Evolutionary conservation across 2,888 invertebrate species (phyloP).

Genomic region (Lymantria monacha): DNA sequence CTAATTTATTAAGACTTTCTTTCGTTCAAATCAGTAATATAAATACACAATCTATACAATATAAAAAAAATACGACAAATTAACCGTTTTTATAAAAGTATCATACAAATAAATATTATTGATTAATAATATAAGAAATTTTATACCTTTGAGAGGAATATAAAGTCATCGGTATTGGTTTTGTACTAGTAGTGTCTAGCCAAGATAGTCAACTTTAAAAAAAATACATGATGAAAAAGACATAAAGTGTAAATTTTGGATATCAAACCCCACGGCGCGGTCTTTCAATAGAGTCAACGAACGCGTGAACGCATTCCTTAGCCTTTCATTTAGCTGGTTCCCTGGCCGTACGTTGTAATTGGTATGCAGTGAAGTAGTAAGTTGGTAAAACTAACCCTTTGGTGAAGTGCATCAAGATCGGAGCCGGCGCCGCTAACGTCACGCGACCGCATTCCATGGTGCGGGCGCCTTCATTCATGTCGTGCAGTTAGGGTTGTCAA

Average conservation of each 20-base stretch:
- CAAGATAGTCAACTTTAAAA: no score
- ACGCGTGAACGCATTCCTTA: slow-evolving; percentile 9
- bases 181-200: no score
- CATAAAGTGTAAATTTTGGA: background rate
- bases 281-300: slow-evolving; percentile 1
- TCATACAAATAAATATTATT: no score
- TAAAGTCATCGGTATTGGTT: no score
- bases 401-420: slow-evolving; percentile 80
- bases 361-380: slow-evolving; percentile 10
- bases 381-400: slow-evolving; percentile 57
- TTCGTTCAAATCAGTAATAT: no score
- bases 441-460: slow-evolving; percentile 83
- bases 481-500: slow-evolving; percentile 41
- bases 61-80: no score
- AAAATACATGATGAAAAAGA: no score
- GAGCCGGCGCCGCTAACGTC: slow-evolving; percentile 83
- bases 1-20: no score
- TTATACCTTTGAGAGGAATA: no score
- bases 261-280: background rate
- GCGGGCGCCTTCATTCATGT: slow-evolving; percentile 76
- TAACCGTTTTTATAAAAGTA: no score
- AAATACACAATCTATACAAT: no score
- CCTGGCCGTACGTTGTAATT: slow-evolving; percentile 7
- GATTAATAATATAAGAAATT: no score
- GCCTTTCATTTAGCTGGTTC: slow-evolving; percentile 9